These are phyloP conservation scores for Catagonus wagneri DNA, from an alignment of 2,113 vertebrate genomes.

Conservation along the genomic window DNA sequence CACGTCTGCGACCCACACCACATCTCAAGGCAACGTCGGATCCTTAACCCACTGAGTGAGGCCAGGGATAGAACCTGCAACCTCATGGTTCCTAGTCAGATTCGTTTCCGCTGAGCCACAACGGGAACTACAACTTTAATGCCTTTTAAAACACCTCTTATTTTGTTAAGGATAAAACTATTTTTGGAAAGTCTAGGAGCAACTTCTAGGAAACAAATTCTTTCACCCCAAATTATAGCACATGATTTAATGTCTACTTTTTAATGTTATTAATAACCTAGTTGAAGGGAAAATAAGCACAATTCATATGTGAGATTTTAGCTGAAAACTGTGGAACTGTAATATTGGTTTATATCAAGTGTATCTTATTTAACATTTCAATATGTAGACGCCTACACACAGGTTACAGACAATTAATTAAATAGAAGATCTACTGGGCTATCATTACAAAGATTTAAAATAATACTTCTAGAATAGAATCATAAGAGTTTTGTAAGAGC, in stretches of 20 bases:
- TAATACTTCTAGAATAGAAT: constrained; percentile 13
- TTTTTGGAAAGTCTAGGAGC: background rate
- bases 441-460: constrained; percentile 51
- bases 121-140: too few species aligned
- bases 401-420: background rate
- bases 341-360: constrained; percentile 20
- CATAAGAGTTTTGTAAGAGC: background rate
- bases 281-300: background rate
- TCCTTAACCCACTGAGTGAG: too few species aligned
- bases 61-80: too few species aligned
- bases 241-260: background rate
- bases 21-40: too few species aligned
- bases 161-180: background rate
- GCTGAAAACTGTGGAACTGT: background rate
- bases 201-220: background rate
- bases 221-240: background rate
- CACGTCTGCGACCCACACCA: too few species aligned
- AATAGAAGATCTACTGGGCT: background rate
- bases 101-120: too few species aligned
- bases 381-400: background rate
- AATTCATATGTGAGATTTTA: background rate
- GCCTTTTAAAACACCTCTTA: background rate
- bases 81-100: too few species aligned
- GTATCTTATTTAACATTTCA: background rate
- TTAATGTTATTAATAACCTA: background rate